Evolutionary conservation across 2,888 invertebrate genomes (phyloP).

Genomic region (Thumatha senex): DNA sequence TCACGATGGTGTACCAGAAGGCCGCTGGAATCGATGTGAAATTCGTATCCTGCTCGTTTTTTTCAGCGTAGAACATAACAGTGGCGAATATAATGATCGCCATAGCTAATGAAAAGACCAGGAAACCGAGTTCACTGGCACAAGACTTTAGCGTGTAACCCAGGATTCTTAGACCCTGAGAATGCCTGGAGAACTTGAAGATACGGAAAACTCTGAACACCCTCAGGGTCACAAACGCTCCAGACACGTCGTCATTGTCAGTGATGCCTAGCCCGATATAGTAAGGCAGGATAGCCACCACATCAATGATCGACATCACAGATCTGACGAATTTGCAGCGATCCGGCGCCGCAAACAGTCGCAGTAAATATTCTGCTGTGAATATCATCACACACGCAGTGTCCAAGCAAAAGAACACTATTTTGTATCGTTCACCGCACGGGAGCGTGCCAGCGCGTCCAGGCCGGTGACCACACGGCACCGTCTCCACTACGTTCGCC

Average conservation of each 20-base stretch:
- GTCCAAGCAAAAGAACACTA: constrained; percentile 99
- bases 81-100: constrained; percentile 99
- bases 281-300: constrained; percentile 99
- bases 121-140: constrained; percentile 99
- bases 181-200: constrained; percentile 99
- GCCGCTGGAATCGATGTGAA: constrained; percentile 99
- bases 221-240: constrained; percentile 98
- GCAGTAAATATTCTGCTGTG: constrained; percentile 97
- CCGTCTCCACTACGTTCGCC: constrained; percentile 99
- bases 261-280: constrained; percentile 99
- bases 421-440: constrained; percentile 99
- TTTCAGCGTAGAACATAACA: constrained; percentile 99
- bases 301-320: constrained; percentile 99
- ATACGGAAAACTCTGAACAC: constrained; percentile 99
- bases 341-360: constrained; percentile 99
- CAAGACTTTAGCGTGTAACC: constrained; percentile 99
- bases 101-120: constrained; percentile 99
- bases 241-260: constrained; percentile 99
- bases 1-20: constrained; percentile 99
- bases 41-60: constrained; percentile 97
- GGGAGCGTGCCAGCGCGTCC: constrained; percentile 94
- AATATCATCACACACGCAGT: constrained; percentile 99
- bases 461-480: constrained; percentile 95
- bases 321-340: constrained; percentile 98
- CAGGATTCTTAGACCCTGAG: constrained; percentile 98